phyloP scores from a whole-genome alignment of 2,888 invertebrate genomes.

The Pristionchus arcanus region DNA sequence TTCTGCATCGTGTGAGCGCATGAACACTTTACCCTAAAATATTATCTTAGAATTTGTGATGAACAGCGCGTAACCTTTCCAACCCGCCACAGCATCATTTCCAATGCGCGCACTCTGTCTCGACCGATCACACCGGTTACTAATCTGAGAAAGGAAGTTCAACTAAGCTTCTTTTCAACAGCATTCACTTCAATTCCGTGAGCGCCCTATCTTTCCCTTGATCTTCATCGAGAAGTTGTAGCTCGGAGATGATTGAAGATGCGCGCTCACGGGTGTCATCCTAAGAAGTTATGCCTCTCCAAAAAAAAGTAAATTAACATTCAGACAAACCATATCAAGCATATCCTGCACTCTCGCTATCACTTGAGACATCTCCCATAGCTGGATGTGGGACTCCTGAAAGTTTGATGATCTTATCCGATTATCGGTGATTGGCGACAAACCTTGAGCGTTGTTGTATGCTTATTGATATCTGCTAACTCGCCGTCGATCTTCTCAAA shows the following conservation, averaged over 20 bases:
- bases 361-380: slow-evolving; percentile 72
- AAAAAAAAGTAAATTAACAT: not conserved
- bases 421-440: not conserved
- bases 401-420: not conserved
- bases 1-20: slow-evolving; percentile 68
- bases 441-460: slow-evolving; percentile 63
- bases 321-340: slow-evolving; percentile 63
- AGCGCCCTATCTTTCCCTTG: not conserved
- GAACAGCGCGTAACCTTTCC: slow-evolving; percentile 89
- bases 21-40: slow-evolving; percentile 82
- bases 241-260: slow-evolving; percentile 8
- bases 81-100: slow-evolving; percentile 97
- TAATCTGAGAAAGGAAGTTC: not conserved
- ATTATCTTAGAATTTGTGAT: slow-evolving; percentile 78
- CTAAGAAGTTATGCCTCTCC: not conserved
- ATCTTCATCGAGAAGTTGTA: not conserved
- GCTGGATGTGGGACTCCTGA: slow-evolving; percentile 67
- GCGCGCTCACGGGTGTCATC: slow-evolving; percentile 31
- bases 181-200: slow-evolving; percentile 21
- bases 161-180: not conserved
- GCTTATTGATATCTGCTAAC: slow-evolving; percentile 68
- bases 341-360: slow-evolving; percentile 69
- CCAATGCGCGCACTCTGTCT: slow-evolving; percentile 94
- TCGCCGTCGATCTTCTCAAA: slow-evolving; percentile 75
- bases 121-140: slow-evolving; percentile 85